Base-by-base conservation (phyloP, 2,113 vertebrate genomes). In the Lanius collurio region DNA sequence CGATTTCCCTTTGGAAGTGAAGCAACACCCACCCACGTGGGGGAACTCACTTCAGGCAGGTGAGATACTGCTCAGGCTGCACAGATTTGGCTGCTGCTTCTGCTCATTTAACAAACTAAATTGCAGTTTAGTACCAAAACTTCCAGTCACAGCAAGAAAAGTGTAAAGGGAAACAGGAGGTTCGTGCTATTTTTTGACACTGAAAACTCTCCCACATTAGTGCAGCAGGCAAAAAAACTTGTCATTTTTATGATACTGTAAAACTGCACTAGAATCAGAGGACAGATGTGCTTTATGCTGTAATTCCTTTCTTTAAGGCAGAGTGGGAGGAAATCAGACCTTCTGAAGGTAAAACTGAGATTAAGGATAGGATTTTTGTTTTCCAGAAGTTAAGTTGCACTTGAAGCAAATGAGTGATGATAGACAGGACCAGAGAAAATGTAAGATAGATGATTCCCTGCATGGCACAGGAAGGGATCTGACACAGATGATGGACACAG, bases 201-300 rank as follows among this genome's bases (percentile, higher is more conserved):
- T 35, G n/a, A 71, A 85, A 86, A 75, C 67, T 88, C 82, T 92
- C 76, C 44, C n/a, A 28, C 33, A 39, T 73, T 57, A 63, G 41
- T 49, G 46, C 7, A 86, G 70, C 42, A 57, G 41, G 68, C 76
- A 90, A 93, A 92, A 92, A 87, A 39, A 23, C 59, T n/a, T 41
- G 65, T 87, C 46, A 77, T 86, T 95, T 87, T 89, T 90, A 94
- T 62, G 75, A 20, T 56, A 90, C 71, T 46, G 39, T 86, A 94
- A 91, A 94, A 93, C 11, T 30, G 14, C 39, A 75, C 63, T 74
- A 52, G 76, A 95, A 93, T 78, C 64, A 41, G 87, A 74, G 44
- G 67, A 56, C 55, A 74, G 70, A 49, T 31, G 41, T 67, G 37
- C 52, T 77, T 68, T 26, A 14, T 27, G 86, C 47, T 70, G 30